These are phyloP conservation scores for Drosophila nasuta DNA, from an alignment of 1,140 invertebrate species.

Conservation along the genomic window DNA sequence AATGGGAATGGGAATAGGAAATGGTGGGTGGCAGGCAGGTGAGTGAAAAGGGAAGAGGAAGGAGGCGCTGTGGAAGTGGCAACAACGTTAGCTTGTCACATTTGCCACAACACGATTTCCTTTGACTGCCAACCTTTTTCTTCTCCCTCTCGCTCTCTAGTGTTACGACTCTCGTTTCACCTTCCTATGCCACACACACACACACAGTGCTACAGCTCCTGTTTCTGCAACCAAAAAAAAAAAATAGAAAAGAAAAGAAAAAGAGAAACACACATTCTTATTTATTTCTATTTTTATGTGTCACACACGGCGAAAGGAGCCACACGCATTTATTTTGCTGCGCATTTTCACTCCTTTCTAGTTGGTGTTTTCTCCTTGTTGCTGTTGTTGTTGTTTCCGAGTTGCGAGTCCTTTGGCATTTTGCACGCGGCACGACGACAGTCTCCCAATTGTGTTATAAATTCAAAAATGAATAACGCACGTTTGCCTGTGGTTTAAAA, in stretches of 20 bases:
- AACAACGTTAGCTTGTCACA: constrained; percentile 65
- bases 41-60: neutral
- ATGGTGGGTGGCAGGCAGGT: neutral
- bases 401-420: constrained; percentile 53
- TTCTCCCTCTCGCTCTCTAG: neutral
- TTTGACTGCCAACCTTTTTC: constrained; percentile 54
- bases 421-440: constrained; percentile 44
- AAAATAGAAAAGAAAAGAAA: neutral
- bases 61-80: neutral
- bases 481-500: constrained; percentile 78
- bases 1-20: neutral
- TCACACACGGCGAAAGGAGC: constrained; percentile 36
- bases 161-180: neutral
- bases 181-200: no score
- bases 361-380: neutral
- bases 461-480: constrained; percentile 83
- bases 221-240: constrained; percentile 2
- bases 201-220: neutral
- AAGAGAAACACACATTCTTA: constrained; percentile 42
- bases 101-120: constrained; percentile 74
- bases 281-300: constrained; percentile 78
- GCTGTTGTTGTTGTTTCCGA: neutral
- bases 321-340: constrained; percentile 55
- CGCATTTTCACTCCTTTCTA: constrained; percentile 65
- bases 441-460: constrained; percentile 81